Evolutionary conservation across 2,888 invertebrate species (phyloP), one percentile per base, ranked within the genome.

Genomic region (Melanchra persicariae): DNA sequence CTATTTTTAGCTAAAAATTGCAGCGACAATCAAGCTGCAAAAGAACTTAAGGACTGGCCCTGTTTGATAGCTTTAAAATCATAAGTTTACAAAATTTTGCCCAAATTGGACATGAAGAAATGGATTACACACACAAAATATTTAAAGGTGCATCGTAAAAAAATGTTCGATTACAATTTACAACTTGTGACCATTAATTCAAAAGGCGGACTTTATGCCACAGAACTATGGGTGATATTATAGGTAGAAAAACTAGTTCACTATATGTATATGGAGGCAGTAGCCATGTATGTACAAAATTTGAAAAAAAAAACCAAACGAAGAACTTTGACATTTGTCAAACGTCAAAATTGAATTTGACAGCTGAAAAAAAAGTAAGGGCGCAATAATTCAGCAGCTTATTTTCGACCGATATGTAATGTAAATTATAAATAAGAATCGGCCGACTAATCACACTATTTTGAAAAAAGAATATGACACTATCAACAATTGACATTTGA

Each of bases 281-380:
- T 24, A 24, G 72, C 40, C 26, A n/a, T 57, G 6, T 72, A 34
- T 26, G 12, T 22, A 60, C 49, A 72, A 40, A 19, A 57, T 7
- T 10, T 4, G n/a, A 22, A 45, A 45, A 51, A 47, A 69, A 61
- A 49, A 12, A 3, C 7, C 2, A 4, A 12, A 37, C 7, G 15
- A 43, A 72, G 40, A n/a, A 24, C 47, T 71, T 65, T 58, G 69
- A 76, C 34, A 58, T 57, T 58, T 76, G 57, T 30, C 74, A 77
- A 43, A 77, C 15, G 47, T 77, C 58, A 74, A 70, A n/a, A 43
- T 26, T 7, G 1, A 24, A 30, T 59, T 24, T 47, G 43, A 51
- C 43, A 69, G 22, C 6, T 2, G 2, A 24, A 17, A 37, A 2
- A 22, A 24, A 26, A 43, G 0, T 1, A 12, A 10, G 3, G 9